A percentile compares a stretch with the other conserved stretches of the same genome.
phyloP scores from a whole-genome alignment of 2,888 invertebrate species.

The Coenonympha glycerion region DNA sequence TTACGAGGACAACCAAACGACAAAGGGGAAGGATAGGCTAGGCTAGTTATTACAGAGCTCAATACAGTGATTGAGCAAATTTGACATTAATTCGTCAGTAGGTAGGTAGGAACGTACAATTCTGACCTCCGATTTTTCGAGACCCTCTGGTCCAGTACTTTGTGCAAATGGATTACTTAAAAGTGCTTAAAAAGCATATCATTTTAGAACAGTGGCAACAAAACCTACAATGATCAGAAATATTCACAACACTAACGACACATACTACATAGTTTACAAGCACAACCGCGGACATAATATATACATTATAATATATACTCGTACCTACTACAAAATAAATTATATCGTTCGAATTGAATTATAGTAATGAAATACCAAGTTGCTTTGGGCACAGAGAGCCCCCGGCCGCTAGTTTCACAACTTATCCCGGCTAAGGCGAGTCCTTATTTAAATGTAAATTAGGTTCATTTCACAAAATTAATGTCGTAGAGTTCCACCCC shows the following conservation, averaged over 20 bases:
- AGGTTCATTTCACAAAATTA: slow-evolving; percentile 93
- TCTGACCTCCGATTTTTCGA: no score
- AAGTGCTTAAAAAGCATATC: no score
- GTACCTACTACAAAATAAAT: slow-evolving; percentile 32
- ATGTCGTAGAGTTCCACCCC: slow-evolving; percentile 81
- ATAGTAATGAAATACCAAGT: slow-evolving; percentile 71
- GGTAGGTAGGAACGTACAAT: no score
- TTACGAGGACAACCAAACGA: no score
- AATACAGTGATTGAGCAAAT: no score
- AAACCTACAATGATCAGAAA: slow-evolving; percentile 6
- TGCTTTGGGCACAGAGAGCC: slow-evolving; percentile 68
- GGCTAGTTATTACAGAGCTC: no score
- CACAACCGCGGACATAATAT: slow-evolving; percentile 22
- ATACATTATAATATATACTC: no score
- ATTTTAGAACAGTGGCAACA: no score
- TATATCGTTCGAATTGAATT: slow-evolving; percentile 69
- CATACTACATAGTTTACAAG: slow-evolving; percentile 8
- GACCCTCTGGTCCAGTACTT: no score
- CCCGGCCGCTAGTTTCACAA: slow-evolving; percentile 74
- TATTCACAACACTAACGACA: slow-evolving; percentile 15
- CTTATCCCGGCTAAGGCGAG: slow-evolving; percentile 75
- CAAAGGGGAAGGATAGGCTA: no score
- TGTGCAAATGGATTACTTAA: no score
- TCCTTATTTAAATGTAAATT: slow-evolving; percentile 93
- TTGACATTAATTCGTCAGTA: no score